Base-by-base conservation (phyloP, 2,888 invertebrate genomes). In the Listrodromus nycthemerus region DNA sequence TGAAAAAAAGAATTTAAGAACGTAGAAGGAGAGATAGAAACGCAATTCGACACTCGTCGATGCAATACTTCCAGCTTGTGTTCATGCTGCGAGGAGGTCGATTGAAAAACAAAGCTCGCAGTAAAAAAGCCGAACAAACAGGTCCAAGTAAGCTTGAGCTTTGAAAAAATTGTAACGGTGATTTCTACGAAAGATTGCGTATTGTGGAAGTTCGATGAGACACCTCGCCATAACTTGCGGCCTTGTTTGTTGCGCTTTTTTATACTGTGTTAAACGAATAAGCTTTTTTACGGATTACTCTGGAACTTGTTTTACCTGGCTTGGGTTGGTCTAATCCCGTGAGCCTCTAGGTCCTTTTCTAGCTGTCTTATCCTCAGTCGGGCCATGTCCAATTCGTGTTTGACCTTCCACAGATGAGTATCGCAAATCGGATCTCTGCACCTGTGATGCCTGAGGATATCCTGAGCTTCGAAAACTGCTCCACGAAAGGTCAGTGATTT, bases 371-470 rank as follows among this genome's bases (percentile, higher is more conserved):
- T 97, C 90, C 97, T 95, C 90, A 98, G 95, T 89, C 96, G 95
- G 0, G 98, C 97, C 94, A 98, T 96, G 93, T 98, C 98, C 89
- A 98, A 95, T 92, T 98, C 98, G 92, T 98, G 97, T 89, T 97
- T 96, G 66, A 98, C 97, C 91, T 98, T 97, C 98, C 98, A 98
- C 86, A 98, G 94, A 94, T 96, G 97, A 90, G 95, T 96, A 94
- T 95, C 98, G 95, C 95, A 98, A 92, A 95, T 96, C 84, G 96
- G 96, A 94, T 97, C 97, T 81, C 95, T 95, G 93, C 97, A 96
- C 80, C 96, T 95, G 92, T 97, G 97, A 90, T 96, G 96, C 87
- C 95, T 95, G 61, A 97, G 93, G 84, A 97, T 95, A 90, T 97
- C 97, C 89, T 96, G 96, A 10, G 97, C 97, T 92, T 97, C 97